phyloP scores from a whole-genome alignment of 2,888 invertebrate genomes.

The Archips crataeganus region DNA sequence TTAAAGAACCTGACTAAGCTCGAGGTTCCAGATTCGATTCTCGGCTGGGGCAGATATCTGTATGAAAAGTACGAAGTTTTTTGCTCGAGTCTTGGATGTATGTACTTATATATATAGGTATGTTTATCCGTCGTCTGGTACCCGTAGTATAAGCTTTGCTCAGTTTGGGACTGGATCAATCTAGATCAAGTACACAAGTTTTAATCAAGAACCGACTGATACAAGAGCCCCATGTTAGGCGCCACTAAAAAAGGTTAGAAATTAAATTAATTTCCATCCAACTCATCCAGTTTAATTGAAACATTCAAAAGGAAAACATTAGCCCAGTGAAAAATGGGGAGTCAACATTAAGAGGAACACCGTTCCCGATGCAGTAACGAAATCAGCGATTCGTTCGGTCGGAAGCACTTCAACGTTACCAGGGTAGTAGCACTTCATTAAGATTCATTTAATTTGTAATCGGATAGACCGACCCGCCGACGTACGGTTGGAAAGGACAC shows the following conservation, averaged over 20 bases:
- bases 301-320: not conserved
- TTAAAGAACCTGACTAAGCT: too few species aligned
- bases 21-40: too few species aligned
- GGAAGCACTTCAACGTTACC: slow-evolving; percentile 5
- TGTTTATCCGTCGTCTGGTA: too few species aligned
- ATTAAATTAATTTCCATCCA: not conserved
- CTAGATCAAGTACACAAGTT: too few species aligned
- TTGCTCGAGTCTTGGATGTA: too few species aligned
- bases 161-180: too few species aligned
- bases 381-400: slow-evolving; percentile 18
- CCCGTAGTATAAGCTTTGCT: too few species aligned
- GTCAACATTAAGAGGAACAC: slow-evolving; percentile 11
- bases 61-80: too few species aligned
- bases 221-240: not conserved
- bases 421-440: slow-evolving; percentile 49
- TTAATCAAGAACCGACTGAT: not conserved
- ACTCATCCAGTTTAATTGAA: not conserved
- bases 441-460: slow-evolving; percentile 57
- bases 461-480: slow-evolving; percentile 42
- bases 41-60: too few species aligned
- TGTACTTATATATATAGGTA: too few species aligned
- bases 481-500: slow-evolving; percentile 10
- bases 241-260: not conserved
- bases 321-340: not conserved
- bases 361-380: slow-evolving; percentile 7